These are phyloP conservation scores for Conus ventricosus DNA, from an alignment of 1,140 invertebrate species.

Conservation along the genomic window DNA sequence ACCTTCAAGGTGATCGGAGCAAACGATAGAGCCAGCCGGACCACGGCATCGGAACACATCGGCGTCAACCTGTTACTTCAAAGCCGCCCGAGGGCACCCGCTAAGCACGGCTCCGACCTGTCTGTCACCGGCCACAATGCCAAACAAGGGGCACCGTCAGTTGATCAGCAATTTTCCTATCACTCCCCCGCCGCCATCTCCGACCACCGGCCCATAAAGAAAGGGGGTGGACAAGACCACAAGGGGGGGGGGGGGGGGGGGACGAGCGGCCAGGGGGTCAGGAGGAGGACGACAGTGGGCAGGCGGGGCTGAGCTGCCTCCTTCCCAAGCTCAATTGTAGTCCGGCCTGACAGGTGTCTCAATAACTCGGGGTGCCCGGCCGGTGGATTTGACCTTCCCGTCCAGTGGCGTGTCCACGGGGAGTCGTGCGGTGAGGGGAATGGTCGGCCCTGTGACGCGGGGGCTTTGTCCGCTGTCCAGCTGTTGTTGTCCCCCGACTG, in stretches of 20 bases:
- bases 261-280: neutral
- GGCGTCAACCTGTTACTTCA: constrained; percentile 16
- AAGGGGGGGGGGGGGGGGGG: neutral
- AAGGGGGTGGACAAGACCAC: neutral
- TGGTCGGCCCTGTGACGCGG: neutral
- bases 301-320: constrained; percentile 1
- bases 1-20: neutral
- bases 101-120: constrained; percentile 12
- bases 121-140: constrained; percentile 16
- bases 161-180: constrained; percentile 23
- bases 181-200: neutral
- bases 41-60: constrained; percentile 4
- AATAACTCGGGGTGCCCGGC: neutral
- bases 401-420: neutral
- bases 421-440: neutral
- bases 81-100: neutral
- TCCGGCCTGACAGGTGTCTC: constrained; percentile 19
- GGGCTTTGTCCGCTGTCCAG: neutral
- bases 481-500: neutral
- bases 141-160: neutral
- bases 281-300: neutral
- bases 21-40: neutral
- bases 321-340: neutral
- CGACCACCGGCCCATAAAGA: neutral
- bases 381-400: neutral